Evolutionary conservation across 2,113 vertebrate genomes (phyloP), one percentile per base, ranked within the genome.

Genomic region (Percopsis transmontana): DNA sequence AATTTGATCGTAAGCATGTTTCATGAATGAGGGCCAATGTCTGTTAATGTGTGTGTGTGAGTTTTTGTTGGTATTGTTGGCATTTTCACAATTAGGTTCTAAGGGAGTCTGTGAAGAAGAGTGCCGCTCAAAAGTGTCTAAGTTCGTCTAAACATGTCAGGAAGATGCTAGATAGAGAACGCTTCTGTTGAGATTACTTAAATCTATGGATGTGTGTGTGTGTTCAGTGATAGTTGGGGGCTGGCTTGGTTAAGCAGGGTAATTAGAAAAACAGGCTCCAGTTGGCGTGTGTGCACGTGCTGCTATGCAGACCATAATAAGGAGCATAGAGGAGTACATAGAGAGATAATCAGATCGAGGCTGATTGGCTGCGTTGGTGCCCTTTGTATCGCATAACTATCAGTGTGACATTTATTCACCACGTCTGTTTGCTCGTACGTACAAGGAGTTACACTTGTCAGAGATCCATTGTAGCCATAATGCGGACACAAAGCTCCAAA

Each of bases 201-300:
- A 16, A 23, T 18, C 15, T 38, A 58, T 61, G 15, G 2, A 20
- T 23, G 48, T 48, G 33, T 33, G 60, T 64, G 44, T 60, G 55
- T 67, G 38, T 68, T 72, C 56, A 47, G 68, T 61, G 55, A 67
- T 50, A 66, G 69, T 79, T 50, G 27, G 69, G 69, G 50, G 51
- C 54, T 72, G 68, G 50, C 69, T 69, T 33, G 58, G 62, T 72
- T 72, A 68, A 79, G 63, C 59, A 66, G 60, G 23, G 58, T 76
- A 82, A 76, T 82, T 72, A 79, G 39, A 69, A 39, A 72, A 79
- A 53, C 50, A 61, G 61, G 53, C 69, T 67, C 65, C 39, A 67
- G 80, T 75, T 33, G 5, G 6, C 2, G 72, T 70, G 62, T 73
- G 68, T 76, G 76, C 76, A 67, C 72, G 66, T 72, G 69, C 48